Evolutionary conservation across 2,888 invertebrate species (phyloP), one percentile per base, ranked within the genome.

Genomic region (Flexamia atlantica): DNA sequence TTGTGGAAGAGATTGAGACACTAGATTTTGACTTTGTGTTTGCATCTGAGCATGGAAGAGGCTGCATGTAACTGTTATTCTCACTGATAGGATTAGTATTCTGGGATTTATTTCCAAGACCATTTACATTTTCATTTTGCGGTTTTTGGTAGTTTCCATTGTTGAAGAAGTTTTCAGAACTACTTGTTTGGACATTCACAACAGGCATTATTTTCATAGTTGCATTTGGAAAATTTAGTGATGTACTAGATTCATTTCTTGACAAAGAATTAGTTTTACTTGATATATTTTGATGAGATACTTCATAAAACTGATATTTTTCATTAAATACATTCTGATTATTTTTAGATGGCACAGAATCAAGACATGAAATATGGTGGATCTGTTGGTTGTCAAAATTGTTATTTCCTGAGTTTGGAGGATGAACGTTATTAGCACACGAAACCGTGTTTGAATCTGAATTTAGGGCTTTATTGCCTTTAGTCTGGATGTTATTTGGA

Each of bases 241-340:
- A 30, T 28, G 5, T 64, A 28, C 14, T 30, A 28, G 64, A 10
- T 64, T 9, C 7, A 14, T 64, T 64, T 64, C 23, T 64, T 14
- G 64, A 64, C 3, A 28, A 46, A 50, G 42, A 2, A 46, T 28
- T 50, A n/a, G 20, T 25, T 72, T 76, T 25, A 50, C 28, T 76
- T 23, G 50, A n/a, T 50, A 12, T 10, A 76, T 9, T 46, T 72
- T 30, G 25, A 28, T 64, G 64, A 30, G 30, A 12, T 28, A 10
- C 4, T 28, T 64, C 30, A 64, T 12, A 2, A 12, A 28, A 28
- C 2, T 64, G 25, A 4, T 12, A 64, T 1, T 7, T 25, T 28
- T 28, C 28, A 64, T 7, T 64, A 28, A 3, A 53, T 23, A 20
- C 20, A 23, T 53, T 53, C 14, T 28, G 12, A 64, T 25, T 57